Conservation (phyloP, 2,113 vertebrate genomes). For the Neodon shergylaensis region DNA sequence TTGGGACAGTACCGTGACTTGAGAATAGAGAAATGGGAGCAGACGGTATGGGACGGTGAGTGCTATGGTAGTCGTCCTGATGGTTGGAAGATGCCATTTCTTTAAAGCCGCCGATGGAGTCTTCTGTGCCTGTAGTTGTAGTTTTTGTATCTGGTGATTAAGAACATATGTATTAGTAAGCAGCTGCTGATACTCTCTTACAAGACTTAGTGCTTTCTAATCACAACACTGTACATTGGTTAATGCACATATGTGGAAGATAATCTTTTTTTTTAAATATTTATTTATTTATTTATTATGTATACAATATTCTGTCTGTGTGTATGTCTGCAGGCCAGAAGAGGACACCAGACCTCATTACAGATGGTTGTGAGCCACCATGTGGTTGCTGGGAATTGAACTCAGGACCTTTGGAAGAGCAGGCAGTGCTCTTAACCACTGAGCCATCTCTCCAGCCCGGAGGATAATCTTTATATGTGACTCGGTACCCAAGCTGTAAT, state of each 20-base stretch:
- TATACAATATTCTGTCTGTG: too few relatives aligned
- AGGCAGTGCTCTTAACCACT: too few relatives aligned
- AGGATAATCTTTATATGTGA: background rate
- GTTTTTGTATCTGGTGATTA: slow-evolving; percentile 37
- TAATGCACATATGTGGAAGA: background rate
- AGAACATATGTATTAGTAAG: slow-evolving; percentile 36
- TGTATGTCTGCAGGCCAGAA: too few relatives aligned
- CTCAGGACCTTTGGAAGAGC: too few relatives aligned
- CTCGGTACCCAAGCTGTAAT: background rate
- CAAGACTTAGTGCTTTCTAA: slow-evolving; percentile 33
- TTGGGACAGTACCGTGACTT: background rate
- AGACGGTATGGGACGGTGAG: background rate
- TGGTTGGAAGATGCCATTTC: slow-evolving; percentile 1
- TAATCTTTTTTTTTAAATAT: too few relatives aligned
- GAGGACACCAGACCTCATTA: too few relatives aligned
- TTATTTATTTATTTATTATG: too few relatives aligned
- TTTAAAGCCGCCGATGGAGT: background rate
- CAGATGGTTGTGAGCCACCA: too few relatives aligned
- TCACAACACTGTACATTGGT: background rate
- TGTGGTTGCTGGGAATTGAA: too few relatives aligned
- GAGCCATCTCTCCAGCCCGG: too few relatives aligned
- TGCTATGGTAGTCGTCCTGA: background rate
- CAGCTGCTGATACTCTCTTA: background rate
- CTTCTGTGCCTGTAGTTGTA: background rate
- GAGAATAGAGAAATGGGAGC: background rate